phyloP scores from a whole-genome alignment of 53 echinoderm and acorn worm species.

The Arbacia lixula region DNA sequence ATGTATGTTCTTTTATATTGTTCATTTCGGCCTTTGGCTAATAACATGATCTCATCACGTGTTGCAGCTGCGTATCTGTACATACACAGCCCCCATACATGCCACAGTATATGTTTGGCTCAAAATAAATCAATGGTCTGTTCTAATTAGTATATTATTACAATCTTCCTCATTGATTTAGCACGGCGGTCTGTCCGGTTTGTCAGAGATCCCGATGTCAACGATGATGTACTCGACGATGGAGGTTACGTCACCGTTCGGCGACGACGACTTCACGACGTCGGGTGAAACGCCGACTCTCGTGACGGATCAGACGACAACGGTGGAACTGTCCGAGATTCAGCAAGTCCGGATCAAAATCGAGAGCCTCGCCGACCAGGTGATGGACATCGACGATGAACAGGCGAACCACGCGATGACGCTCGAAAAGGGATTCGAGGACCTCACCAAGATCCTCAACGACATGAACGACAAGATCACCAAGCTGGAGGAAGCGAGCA shows the following conservation, averaged over 20 bases:
- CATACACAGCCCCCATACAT: too few relatives aligned
- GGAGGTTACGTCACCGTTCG: slow-evolving; percentile 27
- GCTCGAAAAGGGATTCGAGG: slow-evolving; percentile 7
- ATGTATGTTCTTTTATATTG: too few relatives aligned
- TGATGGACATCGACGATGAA: slow-evolving; percentile 60
- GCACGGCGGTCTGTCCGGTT: not conserved
- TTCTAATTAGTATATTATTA: too few relatives aligned
- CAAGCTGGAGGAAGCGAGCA: slow-evolving; percentile 15
- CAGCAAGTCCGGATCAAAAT: slow-evolving; percentile 53
- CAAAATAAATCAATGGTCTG: too few relatives aligned
- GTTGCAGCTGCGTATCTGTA: too few relatives aligned
- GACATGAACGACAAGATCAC: slow-evolving; percentile 34
- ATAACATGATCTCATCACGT: too few relatives aligned
- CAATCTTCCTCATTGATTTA: not conserved
- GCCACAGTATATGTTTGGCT: too few relatives aligned
- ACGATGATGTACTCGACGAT: slow-evolving; percentile 33
- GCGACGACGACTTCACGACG: slow-evolving; percentile 65
- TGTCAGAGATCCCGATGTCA: slow-evolving; percentile 3
- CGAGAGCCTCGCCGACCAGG: slow-evolving; percentile 37
- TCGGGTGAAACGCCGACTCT: slow-evolving; percentile 49
- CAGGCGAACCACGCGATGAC: slow-evolving; percentile 11
- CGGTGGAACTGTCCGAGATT: slow-evolving; percentile 24
- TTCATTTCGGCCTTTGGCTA: too few relatives aligned
- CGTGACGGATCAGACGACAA: slow-evolving; percentile 53
- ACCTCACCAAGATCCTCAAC: not conserved